Evolutionary conservation across 1,140 invertebrate species (phyloP), one percentile per base, ranked within the genome.

Genomic region (Mylabris phalerata): DNA sequence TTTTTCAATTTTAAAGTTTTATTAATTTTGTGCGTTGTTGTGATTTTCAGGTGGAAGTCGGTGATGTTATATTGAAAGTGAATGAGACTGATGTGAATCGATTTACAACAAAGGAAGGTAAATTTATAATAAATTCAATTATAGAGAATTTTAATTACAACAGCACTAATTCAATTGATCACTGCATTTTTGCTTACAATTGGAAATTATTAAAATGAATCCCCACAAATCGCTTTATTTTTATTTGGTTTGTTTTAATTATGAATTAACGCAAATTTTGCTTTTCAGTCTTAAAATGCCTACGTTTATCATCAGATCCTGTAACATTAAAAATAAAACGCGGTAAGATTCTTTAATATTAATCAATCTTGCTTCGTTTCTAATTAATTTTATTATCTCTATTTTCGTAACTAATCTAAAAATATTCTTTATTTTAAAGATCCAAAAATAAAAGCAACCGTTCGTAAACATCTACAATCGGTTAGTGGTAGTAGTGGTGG

Each of bases 11-110:
- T 7, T 5, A 7, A 32, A 32, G 4, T 32, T 32, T 32, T 4
- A 32, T 32, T 32, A 4, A 32, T 32, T 32, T 32, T 4, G 4
- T 32, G 4, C 7, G 32, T 5, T 32, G 60, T 57, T 51, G 39
- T 61, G 56, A 52, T 75, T 88, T 85, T 65, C 82, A 93, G 90
- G 85, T 95, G 62, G 88, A 94, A 80, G 87, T 90, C 66, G 92
- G 92, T 63, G 92, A 95, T 80, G 86, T 95, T 70, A 90, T 95
- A 75, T 79, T 94, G 73, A 90, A 90, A 83, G 88, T 95, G 69
- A 95, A 95, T 80, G 90, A 90, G 77, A 88, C 88, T 70, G 88
- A 93, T 79, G 90, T 95, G 65, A 89, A 91, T 78, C 84, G 86
- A 75, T 87, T 92, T 71, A 91, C 85, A 73, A 93, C 89, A 66